Conservation (phyloP, 2,113 vertebrate genomes). For the Macroglossus sobrinus region DNA sequence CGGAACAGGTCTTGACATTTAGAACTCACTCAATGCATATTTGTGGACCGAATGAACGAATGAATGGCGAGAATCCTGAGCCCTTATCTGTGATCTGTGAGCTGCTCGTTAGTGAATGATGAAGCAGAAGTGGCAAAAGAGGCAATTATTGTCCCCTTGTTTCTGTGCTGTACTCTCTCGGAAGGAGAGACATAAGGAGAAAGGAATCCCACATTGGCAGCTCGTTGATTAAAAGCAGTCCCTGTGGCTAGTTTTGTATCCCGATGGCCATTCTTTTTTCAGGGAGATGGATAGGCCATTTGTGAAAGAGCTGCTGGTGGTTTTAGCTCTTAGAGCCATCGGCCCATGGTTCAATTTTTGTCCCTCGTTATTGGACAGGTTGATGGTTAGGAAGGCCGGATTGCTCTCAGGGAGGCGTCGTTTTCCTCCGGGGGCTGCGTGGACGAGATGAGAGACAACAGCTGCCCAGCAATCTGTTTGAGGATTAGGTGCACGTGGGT, state of each 20-base stretch:
- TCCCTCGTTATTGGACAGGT: neutral
- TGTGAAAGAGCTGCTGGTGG: neutral
- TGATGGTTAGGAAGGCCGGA: constrained; percentile 11
- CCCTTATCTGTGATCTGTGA: neutral
- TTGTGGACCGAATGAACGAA: neutral
- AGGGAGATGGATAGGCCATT: neutral
- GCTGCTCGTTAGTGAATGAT: neutral
- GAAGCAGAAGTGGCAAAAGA: neutral
- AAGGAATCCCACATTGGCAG: neutral
- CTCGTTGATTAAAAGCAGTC: neutral
- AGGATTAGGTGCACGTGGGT: constrained; percentile 26
- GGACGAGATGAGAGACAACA: constrained; percentile 2
- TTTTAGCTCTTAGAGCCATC: neutral
- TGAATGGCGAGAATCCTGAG: neutral
- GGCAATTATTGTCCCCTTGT: neutral
- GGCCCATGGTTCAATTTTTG: neutral
- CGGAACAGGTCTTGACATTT: neutral
- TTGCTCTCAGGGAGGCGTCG: constrained; percentile 8
- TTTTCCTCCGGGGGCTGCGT: constrained; percentile 30
- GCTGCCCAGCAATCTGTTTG: constrained; percentile 40
- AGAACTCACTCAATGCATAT: neutral
- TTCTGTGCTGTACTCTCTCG: neutral
- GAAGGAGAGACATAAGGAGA: neutral
- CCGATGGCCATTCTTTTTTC: neutral
- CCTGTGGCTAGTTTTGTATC: neutral